Percentiles rank a stretch among this genome's conserved stretches.
These are phyloP conservation scores for Nasonia longicornis DNA, from an alignment of 1,140 invertebrate species.

Conservation along the genomic window DNA sequence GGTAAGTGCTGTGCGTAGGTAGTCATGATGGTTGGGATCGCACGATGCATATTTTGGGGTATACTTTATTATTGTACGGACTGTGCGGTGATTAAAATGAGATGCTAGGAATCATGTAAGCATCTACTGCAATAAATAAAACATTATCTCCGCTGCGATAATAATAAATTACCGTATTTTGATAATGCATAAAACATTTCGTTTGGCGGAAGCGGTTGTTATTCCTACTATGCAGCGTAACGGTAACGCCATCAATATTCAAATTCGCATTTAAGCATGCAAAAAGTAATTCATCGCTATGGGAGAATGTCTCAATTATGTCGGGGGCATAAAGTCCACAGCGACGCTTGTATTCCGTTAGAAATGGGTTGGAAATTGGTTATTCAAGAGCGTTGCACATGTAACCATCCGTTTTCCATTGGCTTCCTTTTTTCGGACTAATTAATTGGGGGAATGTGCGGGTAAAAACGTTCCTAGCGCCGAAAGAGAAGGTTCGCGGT, in stretches of 20 bases:
- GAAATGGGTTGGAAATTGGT: slow-evolving; percentile 16
- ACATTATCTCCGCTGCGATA: no score
- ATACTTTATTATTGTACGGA: no score
- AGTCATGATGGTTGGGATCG: no score
- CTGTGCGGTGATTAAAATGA: background rate
- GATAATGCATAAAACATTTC: background rate
- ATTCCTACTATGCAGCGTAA: background rate
- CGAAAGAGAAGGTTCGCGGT: slow-evolving; percentile 23
- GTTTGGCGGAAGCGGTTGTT: background rate
- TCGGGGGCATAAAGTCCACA: background rate
- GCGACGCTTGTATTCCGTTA: background rate
- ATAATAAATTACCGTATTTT: background rate
- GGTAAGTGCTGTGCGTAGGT: background rate
- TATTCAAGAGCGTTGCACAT: slow-evolving; percentile 29
- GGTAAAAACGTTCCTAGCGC: background rate
- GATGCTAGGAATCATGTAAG: no score
- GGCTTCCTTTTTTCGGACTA: slow-evolving; percentile 7
- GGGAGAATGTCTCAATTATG: slow-evolving; percentile 16
- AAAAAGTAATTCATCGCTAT: background rate
- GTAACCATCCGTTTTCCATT: slow-evolving; percentile 22
- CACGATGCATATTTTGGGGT: no score
- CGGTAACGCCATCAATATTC: background rate
- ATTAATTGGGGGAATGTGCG: slow-evolving; percentile 37
- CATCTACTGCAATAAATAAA: background rate
- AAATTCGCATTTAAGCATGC: background rate